Percentiles rank a stretch among this genome's conserved stretches.
phyloP scores from a whole-genome alignment of 2,797 vertebrate genomes.

The Sciurus vulgaris region DNA sequence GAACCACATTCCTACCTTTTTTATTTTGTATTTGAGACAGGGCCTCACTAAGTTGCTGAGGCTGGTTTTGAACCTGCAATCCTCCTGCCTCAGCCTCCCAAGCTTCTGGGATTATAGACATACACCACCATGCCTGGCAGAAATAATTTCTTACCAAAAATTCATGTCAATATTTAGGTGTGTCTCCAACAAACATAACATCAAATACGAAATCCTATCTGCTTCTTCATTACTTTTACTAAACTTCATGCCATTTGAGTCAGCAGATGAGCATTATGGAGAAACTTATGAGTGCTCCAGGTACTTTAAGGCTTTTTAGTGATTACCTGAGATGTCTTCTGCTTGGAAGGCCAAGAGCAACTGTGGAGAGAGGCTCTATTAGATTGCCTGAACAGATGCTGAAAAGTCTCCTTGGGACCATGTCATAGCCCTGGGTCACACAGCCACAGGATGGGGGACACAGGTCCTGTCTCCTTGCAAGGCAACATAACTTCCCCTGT shows the following conservation, averaged over 20 bases:
- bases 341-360: background rate
- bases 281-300: background rate
- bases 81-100: too few relatives aligned
- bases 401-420: background rate
- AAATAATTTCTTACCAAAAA: background rate
- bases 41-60: too few relatives aligned
- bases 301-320: background rate
- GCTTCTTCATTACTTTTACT: background rate
- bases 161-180: background rate
- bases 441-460: background rate
- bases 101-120: too few relatives aligned
- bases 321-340: background rate
- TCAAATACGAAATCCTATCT: background rate
- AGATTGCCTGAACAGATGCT: background rate
- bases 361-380: background rate
- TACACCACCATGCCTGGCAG: too few relatives aligned
- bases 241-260: background rate
- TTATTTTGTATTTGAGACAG: too few relatives aligned
- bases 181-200: background rate
- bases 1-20: too few relatives aligned
- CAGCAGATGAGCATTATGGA: background rate
- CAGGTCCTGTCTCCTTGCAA: background rate
- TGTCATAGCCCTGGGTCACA: background rate
- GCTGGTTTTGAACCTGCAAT: too few relatives aligned
- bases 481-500: background rate